Evolutionary conservation across 2,888 invertebrate genomes (phyloP).

Genomic region (Meteorus cinctellus): DNA sequence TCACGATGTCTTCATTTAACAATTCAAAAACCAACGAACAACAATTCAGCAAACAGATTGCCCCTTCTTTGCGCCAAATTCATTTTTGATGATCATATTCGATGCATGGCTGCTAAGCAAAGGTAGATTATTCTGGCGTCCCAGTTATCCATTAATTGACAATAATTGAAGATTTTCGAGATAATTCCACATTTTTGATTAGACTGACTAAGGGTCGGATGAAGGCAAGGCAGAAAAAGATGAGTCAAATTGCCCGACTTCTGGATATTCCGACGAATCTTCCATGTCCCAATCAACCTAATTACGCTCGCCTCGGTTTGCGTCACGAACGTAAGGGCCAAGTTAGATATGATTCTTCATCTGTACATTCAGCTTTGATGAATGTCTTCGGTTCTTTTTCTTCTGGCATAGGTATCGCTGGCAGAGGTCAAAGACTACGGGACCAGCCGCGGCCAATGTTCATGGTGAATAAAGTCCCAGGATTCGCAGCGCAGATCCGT

Average conservation of each 20-base stretch:
- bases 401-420: slow-evolving; percentile 58
- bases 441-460: slow-evolving; percentile 68
- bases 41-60: slow-evolving; percentile 81
- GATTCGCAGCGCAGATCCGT: slow-evolving; percentile 76
- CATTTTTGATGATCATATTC: slow-evolving; percentile 98
- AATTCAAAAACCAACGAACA: slow-evolving; percentile 86
- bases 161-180: neutral
- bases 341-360: slow-evolving; percentile 8
- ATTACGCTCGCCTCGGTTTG: slow-evolving; percentile 66
- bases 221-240: slow-evolving; percentile 96
- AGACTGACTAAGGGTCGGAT: slow-evolving; percentile 83
- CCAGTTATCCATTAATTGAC: neutral
- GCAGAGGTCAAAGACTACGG: slow-evolving; percentile 64
- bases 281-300: slow-evolving; percentile 70
- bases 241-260: slow-evolving; percentile 94
- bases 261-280: slow-evolving; percentile 83
- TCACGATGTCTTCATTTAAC: slow-evolving; percentile 95
- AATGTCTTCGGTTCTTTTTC: neutral
- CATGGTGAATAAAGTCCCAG: slow-evolving; percentile 71
- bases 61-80: slow-evolving; percentile 93
- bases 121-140: slow-evolving; percentile 75
- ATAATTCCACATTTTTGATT: neutral
- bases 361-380: neutral
- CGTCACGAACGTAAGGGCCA: slow-evolving; percentile 66
- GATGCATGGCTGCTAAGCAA: slow-evolving; percentile 99